These are phyloP conservation scores for Athalia circularis DNA, from an alignment of 2,888 invertebrate species.

Conservation along the genomic window DNA sequence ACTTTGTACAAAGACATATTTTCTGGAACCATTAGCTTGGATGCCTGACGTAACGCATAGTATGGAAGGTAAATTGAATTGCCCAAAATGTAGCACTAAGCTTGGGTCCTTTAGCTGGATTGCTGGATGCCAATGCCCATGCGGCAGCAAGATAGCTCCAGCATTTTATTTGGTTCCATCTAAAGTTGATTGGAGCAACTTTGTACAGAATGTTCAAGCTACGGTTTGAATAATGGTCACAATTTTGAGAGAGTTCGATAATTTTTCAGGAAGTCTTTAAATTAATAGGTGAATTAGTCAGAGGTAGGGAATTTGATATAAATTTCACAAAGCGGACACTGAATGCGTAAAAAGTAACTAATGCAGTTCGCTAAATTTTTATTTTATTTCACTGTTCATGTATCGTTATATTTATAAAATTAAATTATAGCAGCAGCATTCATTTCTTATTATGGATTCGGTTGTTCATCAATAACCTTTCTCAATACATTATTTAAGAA, in stretches of 20 bases:
- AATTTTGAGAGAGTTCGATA: not conserved
- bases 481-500: no score
- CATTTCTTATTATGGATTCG: no score
- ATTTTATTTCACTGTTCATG: no score
- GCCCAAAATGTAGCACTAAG: slow-evolving; percentile 90
- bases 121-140: slow-evolving; percentile 90
- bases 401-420: no score
- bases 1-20: slow-evolving; percentile 85
- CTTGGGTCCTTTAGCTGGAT: slow-evolving; percentile 95
- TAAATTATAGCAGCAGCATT: no score
- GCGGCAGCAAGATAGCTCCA: slow-evolving; percentile 91
- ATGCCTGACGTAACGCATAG: slow-evolving; percentile 84
- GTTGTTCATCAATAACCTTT: no score
- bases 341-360: no score
- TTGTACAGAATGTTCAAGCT: slow-evolving; percentile 90
- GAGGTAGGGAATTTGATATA: no score
- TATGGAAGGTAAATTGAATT: slow-evolving; percentile 88
- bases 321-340: no score
- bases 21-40: slow-evolving; percentile 94
- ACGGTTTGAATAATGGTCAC: slow-evolving; percentile 77
- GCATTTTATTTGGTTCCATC: slow-evolving; percentile 94
- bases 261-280: not conserved
- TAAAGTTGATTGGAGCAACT: slow-evolving; percentile 92
- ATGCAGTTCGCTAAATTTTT: no score
- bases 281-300: no score